Base-by-base conservation (phyloP, 23 tunicate genomes). In the Corella eumyota region DNA sequence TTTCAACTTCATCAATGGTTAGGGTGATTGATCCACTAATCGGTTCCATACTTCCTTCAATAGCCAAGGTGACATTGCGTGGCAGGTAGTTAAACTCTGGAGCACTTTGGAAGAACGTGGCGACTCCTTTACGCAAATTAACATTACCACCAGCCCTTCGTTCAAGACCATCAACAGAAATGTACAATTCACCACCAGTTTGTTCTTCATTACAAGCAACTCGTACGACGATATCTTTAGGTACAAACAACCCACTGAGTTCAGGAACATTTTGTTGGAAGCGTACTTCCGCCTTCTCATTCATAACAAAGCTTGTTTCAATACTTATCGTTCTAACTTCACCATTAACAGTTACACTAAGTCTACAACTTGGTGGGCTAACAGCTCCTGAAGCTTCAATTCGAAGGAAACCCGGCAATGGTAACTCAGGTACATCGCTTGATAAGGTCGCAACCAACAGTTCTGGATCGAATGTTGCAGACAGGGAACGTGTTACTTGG, bases 1-100 rank as follows among this genome's bases (percentile, higher is more conserved):
- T 34, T 66, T 75, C 82, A 7, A 58, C 69, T 58, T 58, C 73
- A 58, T 75, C 82, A 5, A 66, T 66, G 48, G 73, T 66, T 2
- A 75, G 69, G 7, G 49, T 30, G 55, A 75, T 46, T 21, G 28
- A 22, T 0, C 82, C 82, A 29, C 33, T 57, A 2, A 75, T 52
- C 25, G 82, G 82, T 37, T 48, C 45, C 82, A 75, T 36, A 22
- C 50, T 58, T 20, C 82, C 82, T 13, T 6, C 45, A 1, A 66
- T 31, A 23, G 40, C 25, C 45, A 75, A 22, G 29, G 72, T 75
- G 26, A 75, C 31, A 29, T 75, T 75, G 21, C 73, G 25, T 25
- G 82, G 82, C 13, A 63, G 23, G 44, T 64, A 40, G 17, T 27
- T 34, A 22, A 62, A 2, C 32, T 74, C 70, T 2, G 72, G 67